Conservation (phyloP, 2,113 vertebrate genomes). For the Pollachius pollachius region DNA sequence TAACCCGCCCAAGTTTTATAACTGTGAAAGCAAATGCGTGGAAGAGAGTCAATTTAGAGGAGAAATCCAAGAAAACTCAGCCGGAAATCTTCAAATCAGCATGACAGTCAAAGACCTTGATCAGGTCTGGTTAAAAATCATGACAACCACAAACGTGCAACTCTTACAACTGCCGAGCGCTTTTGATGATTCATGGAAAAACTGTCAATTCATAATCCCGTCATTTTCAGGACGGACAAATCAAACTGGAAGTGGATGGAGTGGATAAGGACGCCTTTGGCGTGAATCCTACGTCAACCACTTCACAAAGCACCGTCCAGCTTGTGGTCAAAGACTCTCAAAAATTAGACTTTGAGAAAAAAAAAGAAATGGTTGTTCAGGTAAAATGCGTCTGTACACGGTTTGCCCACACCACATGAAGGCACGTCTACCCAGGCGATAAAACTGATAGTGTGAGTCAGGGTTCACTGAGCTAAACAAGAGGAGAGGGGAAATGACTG, state of each 20-base stretch:
- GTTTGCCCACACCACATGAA: no score
- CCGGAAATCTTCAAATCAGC: slow-evolving; percentile 70
- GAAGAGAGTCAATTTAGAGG: slow-evolving; percentile 64
- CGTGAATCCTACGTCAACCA: slow-evolving; percentile 65
- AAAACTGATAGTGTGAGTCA: background rate
- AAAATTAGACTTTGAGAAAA: slow-evolving; percentile 82
- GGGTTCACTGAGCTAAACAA: background rate
- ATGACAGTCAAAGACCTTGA: slow-evolving; percentile 81
- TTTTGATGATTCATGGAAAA: no score
- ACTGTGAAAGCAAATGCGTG: slow-evolving; percentile 69
- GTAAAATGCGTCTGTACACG: slow-evolving; percentile 56
- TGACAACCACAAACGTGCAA: background rate
- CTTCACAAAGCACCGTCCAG: slow-evolving; percentile 67
- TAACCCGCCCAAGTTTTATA: slow-evolving; percentile 83
- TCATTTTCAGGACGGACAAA: slow-evolving; percentile 70
- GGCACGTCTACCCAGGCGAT: background rate
- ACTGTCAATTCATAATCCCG: background rate
- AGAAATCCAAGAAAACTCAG: slow-evolving; percentile 76
- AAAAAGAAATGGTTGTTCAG: slow-evolving; percentile 72
- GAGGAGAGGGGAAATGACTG: slow-evolving; percentile 2
- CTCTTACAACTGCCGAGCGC: no score
- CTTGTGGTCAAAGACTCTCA: slow-evolving; percentile 69
- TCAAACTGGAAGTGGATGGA: slow-evolving; percentile 72
- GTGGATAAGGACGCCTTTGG: slow-evolving; percentile 68
- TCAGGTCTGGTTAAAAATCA: slow-evolving; percentile 63